Evolutionary conservation across 2,113 vertebrate genomes (phyloP).

Genomic region (Panurus biarmicus): DNA sequence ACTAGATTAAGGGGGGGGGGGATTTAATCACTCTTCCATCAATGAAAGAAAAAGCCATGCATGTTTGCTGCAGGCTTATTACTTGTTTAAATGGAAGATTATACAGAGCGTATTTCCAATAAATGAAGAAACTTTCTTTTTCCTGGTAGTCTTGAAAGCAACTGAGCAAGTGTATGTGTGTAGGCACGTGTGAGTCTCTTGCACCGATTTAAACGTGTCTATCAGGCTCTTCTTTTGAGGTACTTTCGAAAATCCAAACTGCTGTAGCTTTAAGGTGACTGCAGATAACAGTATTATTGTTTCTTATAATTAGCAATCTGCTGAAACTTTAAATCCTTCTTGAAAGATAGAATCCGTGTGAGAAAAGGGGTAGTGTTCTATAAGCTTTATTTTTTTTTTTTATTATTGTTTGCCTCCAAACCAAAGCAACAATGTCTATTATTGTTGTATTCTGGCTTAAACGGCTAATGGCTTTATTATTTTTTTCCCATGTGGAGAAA

Average conservation of each 20-base stretch:
- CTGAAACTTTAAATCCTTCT: conserved; percentile 47
- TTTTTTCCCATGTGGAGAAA: neutral
- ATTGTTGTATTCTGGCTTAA: neutral
- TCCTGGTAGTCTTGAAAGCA: neutral
- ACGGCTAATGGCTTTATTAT: conserved; percentile 2
- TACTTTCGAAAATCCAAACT: neutral
- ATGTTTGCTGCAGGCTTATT: neutral
- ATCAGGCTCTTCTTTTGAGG: neutral
- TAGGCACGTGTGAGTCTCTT: neutral
- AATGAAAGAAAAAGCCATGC: neutral
- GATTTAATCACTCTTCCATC: conserved; percentile 8
- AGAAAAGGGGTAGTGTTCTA: neutral
- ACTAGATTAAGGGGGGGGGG: neutral
- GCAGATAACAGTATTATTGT: conserved; percentile 1
- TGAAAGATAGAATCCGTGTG: neutral
- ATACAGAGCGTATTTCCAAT: neutral
- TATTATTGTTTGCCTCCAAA: neutral
- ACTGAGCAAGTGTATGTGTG: neutral
- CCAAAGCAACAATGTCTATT: neutral
- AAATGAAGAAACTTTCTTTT: conserved; percentile 26
- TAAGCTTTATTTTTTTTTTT: neutral
- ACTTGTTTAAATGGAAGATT: neutral
- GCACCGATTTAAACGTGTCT: neutral
- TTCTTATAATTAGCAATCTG: conserved; percentile 28
- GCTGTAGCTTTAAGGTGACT: conserved; percentile 35